A percentile compares a stretch with the other conserved stretches of the same genome.
Conservation (phyloP, 2,888 invertebrate genomes). For the Sisyra nigra region DNA sequence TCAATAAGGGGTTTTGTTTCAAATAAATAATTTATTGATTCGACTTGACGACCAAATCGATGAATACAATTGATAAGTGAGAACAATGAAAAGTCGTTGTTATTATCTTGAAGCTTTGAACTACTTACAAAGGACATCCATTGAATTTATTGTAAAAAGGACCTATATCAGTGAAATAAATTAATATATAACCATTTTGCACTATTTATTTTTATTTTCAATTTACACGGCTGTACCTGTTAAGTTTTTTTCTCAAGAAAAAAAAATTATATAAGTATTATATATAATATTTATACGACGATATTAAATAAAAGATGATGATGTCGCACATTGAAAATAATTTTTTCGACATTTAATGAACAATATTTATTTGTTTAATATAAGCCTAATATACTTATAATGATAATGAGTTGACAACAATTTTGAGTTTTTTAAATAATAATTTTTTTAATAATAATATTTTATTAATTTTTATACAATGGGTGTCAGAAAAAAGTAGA, state of each 20-base stretch:
- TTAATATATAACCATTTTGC: no score
- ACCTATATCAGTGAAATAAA: no score
- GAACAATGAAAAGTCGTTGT: no score
- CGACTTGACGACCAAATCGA: no score
- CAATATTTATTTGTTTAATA: neutral
- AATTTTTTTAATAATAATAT: neutral
- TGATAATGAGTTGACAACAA: slow-evolving; percentile 2
- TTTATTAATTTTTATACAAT: slow-evolving; percentile 5
- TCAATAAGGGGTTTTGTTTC: no score
- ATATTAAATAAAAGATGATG: neutral
- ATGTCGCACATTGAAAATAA: slow-evolving; percentile 3
- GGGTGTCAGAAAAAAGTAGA: slow-evolving; percentile 20
- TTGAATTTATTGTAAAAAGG: no score
- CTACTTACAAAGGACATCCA: no score
- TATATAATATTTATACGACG: neutral
- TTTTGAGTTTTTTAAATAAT: slow-evolving; percentile 1
- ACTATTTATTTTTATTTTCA: neutral
- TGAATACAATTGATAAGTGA: no score
- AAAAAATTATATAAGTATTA: no score
- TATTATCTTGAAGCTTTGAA: no score
- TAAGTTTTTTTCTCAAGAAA: neutral
- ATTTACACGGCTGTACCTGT: slow-evolving; percentile 8
- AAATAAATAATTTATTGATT: no score
- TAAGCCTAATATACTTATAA: neutral
- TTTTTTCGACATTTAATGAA: neutral